These are phyloP conservation scores for Cotesia glomerata DNA, from an alignment of 1,140 invertebrate genomes.

Conservation along the genomic window DNA sequence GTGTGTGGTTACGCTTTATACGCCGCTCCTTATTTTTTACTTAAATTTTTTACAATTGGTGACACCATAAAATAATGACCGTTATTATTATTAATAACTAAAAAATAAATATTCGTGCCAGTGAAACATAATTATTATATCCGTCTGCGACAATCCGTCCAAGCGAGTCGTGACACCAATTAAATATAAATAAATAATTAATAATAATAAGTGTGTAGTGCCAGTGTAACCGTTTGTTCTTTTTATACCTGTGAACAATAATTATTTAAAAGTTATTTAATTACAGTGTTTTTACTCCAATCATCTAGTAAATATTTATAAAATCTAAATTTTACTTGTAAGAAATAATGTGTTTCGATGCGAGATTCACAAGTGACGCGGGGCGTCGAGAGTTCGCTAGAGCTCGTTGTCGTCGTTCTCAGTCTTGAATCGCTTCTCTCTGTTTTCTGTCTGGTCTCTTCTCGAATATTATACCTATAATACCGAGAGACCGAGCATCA, in stretches of 20 bases:
- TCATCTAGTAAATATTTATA: neutral
- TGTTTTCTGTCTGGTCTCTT: too few species aligned
- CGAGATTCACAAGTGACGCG: neutral
- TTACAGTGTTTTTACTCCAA: neutral
- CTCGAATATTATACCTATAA: too few species aligned
- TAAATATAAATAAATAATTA: neutral
- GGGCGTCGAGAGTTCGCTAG: neutral
- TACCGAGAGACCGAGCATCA: neutral
- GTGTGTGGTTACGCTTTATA: conserved; percentile 47
- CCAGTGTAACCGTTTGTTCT: neutral
- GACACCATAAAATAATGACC: neutral
- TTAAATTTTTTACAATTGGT: neutral
- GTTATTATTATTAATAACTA: neutral
- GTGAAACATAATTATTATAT: neutral
- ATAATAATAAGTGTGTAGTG: neutral
- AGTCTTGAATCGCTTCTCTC: too few species aligned
- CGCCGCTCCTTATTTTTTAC: conserved; percentile 17
- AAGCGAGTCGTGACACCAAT: neutral
- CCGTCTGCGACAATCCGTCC: conserved; percentile 32
- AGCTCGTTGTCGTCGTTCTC: too few species aligned
- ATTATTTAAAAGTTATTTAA: too few species aligned
- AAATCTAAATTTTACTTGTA: neutral
- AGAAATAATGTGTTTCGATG: too few species aligned
- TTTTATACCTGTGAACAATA: too few species aligned
- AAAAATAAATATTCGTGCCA: neutral